Evolutionary conservation across 2,797 vertebrate species (phyloP), one percentile per base, ranked within the genome.

Genomic region (Paratrypauchen microcephalus): DNA sequence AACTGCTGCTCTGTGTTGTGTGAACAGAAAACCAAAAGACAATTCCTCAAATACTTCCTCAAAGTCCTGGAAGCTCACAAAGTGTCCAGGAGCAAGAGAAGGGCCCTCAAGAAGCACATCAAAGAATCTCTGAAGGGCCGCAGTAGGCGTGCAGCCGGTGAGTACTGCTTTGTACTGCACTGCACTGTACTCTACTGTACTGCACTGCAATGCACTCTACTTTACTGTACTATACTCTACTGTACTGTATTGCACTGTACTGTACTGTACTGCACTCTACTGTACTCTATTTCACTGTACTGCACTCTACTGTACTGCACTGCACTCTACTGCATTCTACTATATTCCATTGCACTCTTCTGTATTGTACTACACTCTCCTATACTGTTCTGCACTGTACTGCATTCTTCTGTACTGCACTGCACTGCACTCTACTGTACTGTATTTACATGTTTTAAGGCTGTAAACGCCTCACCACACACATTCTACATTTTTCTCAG

Each of bases 41-140:
- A 0, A 0, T 94, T 91, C 73, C n/a, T 91, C 39, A 84, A 0
- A 50, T 70, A 59, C 13, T 93, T 91, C 69, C 48, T 81, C 21
- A 57, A 0, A 23, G 5, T 65, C 12, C n/a, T 82, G 1, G 66
- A 0, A 0, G 0, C 0, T 0, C 52, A 56, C 0, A 1, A 45
- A 1, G 77, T 83, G 57, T 4, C 19, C 15, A 71, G 11, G 36
- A 0, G 0, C 16, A 83, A 70, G 72, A 74, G 0, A 15, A 55
- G 0, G 36, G 6, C 0, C 1, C 6, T 94, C 52, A 87, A 26
- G 56, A 55, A 0, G 0, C n/a, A 77, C 65, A 77, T 88, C 24
- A 77, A 5, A 30, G 15, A 5, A 3, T 86, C 85, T 13, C 9
- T 19, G 0, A 71, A 0, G 15, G 69, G 5, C 0, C 69, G 13